Percentiles rank a stretch among this genome's conserved stretches.
phyloP scores from a whole-genome alignment of 2,113 vertebrate species.

The Telmatochromis sp. region DNA sequence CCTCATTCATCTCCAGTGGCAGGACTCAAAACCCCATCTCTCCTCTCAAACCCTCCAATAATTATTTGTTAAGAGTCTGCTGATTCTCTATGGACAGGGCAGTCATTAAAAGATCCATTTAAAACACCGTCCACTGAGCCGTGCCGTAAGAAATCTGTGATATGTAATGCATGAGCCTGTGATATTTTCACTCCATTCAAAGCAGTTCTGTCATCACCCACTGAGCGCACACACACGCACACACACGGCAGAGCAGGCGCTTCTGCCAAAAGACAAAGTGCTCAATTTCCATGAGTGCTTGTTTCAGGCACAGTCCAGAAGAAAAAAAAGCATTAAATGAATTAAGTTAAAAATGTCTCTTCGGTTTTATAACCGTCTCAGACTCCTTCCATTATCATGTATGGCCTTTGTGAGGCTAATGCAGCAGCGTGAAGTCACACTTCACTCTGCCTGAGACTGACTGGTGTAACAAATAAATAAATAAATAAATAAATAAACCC shows the following conservation, averaged over 20 bases:
- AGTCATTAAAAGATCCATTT: constrained; percentile 25
- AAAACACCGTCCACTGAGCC: background rate
- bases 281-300: constrained; percentile 42
- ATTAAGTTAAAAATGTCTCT: constrained; percentile 11
- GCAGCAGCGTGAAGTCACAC: background rate
- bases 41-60: background rate
- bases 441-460: background rate
- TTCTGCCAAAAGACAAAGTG: constrained; percentile 38
- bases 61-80: background rate
- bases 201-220: background rate
- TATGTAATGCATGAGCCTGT: background rate
- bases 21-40: background rate
- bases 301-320: constrained; percentile 35
- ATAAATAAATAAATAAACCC: background rate
- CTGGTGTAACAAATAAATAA: background rate
- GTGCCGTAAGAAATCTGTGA: background rate
- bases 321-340: constrained; percentile 38
- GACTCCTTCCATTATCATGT: background rate
- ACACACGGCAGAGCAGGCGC: background rate
- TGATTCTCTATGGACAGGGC: background rate
- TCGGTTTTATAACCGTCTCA: background rate
- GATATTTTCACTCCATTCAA: constrained; percentile 3
- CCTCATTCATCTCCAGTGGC: background rate
- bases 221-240: background rate
- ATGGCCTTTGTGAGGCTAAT: background rate